Conservation (phyloP, 2,888 invertebrate species). For the Drosophila vallismaia region DNA sequence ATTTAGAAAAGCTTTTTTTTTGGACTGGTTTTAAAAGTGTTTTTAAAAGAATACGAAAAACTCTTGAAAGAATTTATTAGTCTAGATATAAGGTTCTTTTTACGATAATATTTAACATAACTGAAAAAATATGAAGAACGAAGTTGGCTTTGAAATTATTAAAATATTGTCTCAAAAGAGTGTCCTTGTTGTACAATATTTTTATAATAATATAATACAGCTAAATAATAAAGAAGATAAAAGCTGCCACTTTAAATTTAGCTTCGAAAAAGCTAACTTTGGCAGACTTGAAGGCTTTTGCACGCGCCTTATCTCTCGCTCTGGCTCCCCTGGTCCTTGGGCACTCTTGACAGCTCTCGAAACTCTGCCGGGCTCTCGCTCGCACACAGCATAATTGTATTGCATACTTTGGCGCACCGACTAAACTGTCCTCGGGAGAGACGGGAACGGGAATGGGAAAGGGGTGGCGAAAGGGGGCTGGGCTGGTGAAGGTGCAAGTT, state of each 20-base stretch:
- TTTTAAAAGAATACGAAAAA: too few relatives aligned
- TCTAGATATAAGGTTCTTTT: too few relatives aligned
- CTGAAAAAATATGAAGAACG: too few relatives aligned
- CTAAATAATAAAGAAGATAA: not conserved
- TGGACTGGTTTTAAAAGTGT: too few relatives aligned
- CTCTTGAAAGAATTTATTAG: too few relatives aligned
- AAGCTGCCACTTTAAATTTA: not conserved
- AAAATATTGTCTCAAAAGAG: too few relatives aligned
- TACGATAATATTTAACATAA: too few relatives aligned
- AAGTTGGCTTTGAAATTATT: too few relatives aligned
- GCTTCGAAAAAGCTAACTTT: not conserved
- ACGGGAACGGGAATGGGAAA: not conserved
- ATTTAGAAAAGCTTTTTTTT: too few relatives aligned
- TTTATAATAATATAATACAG: not conserved
- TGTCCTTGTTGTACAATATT: too few relatives aligned
- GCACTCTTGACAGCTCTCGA: not conserved
- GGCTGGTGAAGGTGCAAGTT: slow-evolving; percentile 35
- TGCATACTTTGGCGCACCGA: slow-evolving; percentile 63
- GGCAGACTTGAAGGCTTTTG: not conserved
- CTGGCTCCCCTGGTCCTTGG: not conserved
- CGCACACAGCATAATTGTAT: slow-evolving; percentile 60
- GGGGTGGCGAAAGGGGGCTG: not conserved
- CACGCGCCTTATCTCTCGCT: slow-evolving; percentile 13
- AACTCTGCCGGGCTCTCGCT: slow-evolving; percentile 13
- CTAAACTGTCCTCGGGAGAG: slow-evolving; percentile 43